Evolutionary conservation across 2,888 invertebrate species (phyloP), one percentile per base, ranked within the genome.

Genomic region (Panzeria rudis): DNA sequence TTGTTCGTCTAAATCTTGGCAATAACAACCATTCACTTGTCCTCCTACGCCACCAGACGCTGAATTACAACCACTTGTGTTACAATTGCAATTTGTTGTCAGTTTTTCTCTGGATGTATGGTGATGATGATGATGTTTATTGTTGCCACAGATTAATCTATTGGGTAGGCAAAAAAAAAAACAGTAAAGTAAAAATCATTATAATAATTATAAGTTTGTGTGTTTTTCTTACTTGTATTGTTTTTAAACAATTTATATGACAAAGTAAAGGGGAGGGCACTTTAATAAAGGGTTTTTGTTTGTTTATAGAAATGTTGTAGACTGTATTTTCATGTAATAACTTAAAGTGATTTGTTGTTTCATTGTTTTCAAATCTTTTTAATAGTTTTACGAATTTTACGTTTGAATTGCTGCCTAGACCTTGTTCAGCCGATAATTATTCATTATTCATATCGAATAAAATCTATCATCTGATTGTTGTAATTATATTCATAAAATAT

Each of bases 61-160:
- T 64, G 82, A 71, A 23, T 69, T 62, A 38, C 69, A 76, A 20
- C 54, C 47, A 71, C 59, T 76, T 64, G 35, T 76, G 54, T 62
- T 87, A 71, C 85, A 84, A 83, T 86, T 86, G 78, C 85, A 84
- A 79, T 86, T 87, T 71, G 87, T 59, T 56, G 86, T 73, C 23
- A 84, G 82, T 66, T 86, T 79, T 75, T 86, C 86, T 77, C 81
- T 80, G 38, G 85, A 86, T 50, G 77, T 78, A n/a, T 86, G 83
- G 25, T 86, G 86, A 44, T 86, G 84, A 83, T 87, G 84, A 79
- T 86, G 86, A 85, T 78, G 79, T 68, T 90, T 89, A 71, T 81
- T 88, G 86, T 88, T 83, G 89, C 81, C 84, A 80, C 86, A 87
- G 83, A 87, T 87, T 87, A 88, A 87, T 87, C 89, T 89, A 86